Evolutionary conservation across 2,113 vertebrate species (phyloP).

Genomic region (Takifugu bimaculatus): DNA sequence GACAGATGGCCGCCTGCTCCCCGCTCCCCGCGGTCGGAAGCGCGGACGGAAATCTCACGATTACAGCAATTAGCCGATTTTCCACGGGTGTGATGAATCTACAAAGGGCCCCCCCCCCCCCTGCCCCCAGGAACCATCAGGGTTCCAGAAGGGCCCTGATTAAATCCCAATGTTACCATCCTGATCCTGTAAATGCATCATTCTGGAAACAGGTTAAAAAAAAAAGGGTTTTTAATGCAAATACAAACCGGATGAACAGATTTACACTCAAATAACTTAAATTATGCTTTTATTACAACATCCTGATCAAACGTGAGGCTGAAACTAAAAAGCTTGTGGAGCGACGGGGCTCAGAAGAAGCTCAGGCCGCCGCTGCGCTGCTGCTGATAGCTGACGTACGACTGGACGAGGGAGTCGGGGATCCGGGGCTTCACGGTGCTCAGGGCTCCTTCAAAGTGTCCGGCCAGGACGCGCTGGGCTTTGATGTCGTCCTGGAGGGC

Average conservation of each 20-base stretch:
- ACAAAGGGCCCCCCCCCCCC: conserved; percentile 32
- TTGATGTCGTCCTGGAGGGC: conserved; percentile 92
- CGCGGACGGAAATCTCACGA: conserved; percentile 64
- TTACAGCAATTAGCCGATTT: conserved; percentile 64
- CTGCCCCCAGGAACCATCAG: conserved; percentile 11
- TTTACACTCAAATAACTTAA: too few relatives aligned
- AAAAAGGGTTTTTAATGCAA: too few relatives aligned
- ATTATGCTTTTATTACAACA: too few relatives aligned
- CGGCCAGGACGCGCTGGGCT: conserved; percentile 69
- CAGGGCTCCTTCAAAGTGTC: conserved; percentile 84
- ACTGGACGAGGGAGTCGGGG: conserved; percentile 83
- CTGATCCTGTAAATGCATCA: neutral
- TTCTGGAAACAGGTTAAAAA: too few relatives aligned
- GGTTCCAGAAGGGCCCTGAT: conserved; percentile 13
- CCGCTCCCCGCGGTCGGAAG: conserved; percentile 58
- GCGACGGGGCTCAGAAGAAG: conserved; percentile 64
- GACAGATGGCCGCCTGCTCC: conserved; percentile 56
- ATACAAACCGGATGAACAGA: too few relatives aligned
- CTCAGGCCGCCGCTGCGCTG: conserved; percentile 76
- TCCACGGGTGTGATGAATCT: conserved; percentile 56
- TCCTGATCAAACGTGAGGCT: too few relatives aligned
- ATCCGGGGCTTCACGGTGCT: conserved; percentile 83
- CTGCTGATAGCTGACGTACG: conserved; percentile 84
- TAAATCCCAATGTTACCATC: conserved; percentile 10
- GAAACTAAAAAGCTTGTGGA: neutral